Conservation (phyloP, 1,140 invertebrate genomes). For the Aethina tumida region DNA sequence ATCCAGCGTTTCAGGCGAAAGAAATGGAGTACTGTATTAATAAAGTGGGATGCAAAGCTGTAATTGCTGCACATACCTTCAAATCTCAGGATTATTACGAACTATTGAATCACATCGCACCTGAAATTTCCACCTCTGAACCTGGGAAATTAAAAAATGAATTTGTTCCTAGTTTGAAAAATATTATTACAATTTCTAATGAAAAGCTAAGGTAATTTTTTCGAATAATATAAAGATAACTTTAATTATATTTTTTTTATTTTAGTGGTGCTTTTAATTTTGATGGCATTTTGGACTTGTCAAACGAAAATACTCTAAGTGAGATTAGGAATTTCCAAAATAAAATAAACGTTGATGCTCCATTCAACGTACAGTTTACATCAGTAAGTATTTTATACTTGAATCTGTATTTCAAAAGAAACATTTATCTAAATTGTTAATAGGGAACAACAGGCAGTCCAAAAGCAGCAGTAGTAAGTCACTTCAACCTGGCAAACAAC, state of each 20-base stretch:
- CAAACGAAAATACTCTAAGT: slow-evolving; percentile 26
- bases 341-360: slow-evolving; percentile 52
- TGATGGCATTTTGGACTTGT: slow-evolving; percentile 42
- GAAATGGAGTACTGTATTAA: slow-evolving; percentile 75
- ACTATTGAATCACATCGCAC: slow-evolving; percentile 46
- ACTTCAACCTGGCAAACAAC: slow-evolving; percentile 83
- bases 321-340: slow-evolving; percentile 38
- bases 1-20: slow-evolving; percentile 66
- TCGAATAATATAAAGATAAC: neutral
- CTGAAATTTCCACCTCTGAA: slow-evolving; percentile 36
- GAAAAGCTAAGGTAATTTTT: slow-evolving; percentile 22
- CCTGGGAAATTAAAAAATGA: slow-evolving; percentile 34
- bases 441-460: slow-evolving; percentile 79
- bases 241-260: slow-evolving; percentile 14
- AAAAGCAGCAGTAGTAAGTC: slow-evolving; percentile 77
- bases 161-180: slow-evolving; percentile 25
- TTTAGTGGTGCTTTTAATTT: slow-evolving; percentile 52
- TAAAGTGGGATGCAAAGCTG: slow-evolving; percentile 63
- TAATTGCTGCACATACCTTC: slow-evolving; percentile 56
- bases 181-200: slow-evolving; percentile 21
- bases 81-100: slow-evolving; percentile 64
- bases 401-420: slow-evolving; percentile 3
- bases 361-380: slow-evolving; percentile 78
- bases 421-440: slow-evolving; percentile 23
- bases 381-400: slow-evolving; percentile 51